Percentiles rank a stretch among this genome's conserved stretches.
phyloP scores from a whole-genome alignment of 2,888 invertebrate species.

The Neocrepidodera transversa region DNA sequence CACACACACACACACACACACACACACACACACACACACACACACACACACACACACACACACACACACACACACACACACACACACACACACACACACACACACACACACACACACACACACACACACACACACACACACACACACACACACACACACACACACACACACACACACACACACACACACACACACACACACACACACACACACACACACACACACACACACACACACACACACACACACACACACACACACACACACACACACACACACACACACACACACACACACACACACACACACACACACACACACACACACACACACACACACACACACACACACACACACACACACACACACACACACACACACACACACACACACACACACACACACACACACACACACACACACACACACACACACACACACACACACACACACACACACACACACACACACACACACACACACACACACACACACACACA shows the following conservation, averaged over 20 bases:
- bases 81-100: neutral
- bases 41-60: neutral
- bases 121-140: neutral
- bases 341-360: neutral
- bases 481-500: neutral
- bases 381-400: neutral
- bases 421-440: neutral
- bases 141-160: neutral
- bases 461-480: neutral
- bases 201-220: neutral
- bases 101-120: neutral
- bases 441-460: neutral
- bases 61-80: neutral
- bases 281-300: neutral
- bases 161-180: neutral
- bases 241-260: neutral
- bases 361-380: neutral
- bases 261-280: neutral
- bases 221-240: neutral
- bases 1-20: neutral
- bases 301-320: neutral
- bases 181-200: neutral
- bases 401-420: neutral
- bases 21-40: neutral
- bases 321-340: neutral